Evolutionary conservation across 2,113 vertebrate genomes (phyloP).

Genomic region (Neotoma lepida): DNA sequence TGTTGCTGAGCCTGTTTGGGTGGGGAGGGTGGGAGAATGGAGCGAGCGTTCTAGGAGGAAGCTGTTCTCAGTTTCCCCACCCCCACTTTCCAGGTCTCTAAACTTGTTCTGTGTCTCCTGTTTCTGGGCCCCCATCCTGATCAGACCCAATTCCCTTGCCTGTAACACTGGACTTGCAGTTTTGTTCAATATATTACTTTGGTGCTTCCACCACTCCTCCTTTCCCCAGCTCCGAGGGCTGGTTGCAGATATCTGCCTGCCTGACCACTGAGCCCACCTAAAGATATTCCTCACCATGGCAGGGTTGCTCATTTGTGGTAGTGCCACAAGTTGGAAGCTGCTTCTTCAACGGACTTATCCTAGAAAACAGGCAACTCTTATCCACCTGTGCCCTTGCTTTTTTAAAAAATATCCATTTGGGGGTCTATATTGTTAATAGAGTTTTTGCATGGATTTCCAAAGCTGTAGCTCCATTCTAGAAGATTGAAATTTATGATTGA

Average conservation of each 20-base stretch:
- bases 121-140: not conserved
- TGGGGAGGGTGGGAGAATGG: conserved; percentile 60
- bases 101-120: not conserved
- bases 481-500: not conserved
- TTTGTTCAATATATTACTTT: not conserved
- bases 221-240: not conserved
- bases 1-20: conserved; percentile 66
- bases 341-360: conserved; percentile 8
- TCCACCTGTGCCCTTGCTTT: not conserved
- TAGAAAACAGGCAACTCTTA: conserved; percentile 6
- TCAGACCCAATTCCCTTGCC: not conserved
- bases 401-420: not conserved
- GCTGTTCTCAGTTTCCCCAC: not conserved
- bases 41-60: conserved; percentile 43
- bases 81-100: not conserved
- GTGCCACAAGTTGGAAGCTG: conserved; percentile 7
- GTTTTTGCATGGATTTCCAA: not conserved
- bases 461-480: conserved; percentile 35
- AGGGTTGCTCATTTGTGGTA: not conserved
- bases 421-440: not conserved
- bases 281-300: not conserved
- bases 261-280: conserved; percentile 5
- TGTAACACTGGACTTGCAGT: not conserved
- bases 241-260: conserved; percentile 11
- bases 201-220: not conserved